These are phyloP conservation scores for Canis aureus DNA, from an alignment of 2,113 vertebrate genomes.

Conservation along the genomic window DNA sequence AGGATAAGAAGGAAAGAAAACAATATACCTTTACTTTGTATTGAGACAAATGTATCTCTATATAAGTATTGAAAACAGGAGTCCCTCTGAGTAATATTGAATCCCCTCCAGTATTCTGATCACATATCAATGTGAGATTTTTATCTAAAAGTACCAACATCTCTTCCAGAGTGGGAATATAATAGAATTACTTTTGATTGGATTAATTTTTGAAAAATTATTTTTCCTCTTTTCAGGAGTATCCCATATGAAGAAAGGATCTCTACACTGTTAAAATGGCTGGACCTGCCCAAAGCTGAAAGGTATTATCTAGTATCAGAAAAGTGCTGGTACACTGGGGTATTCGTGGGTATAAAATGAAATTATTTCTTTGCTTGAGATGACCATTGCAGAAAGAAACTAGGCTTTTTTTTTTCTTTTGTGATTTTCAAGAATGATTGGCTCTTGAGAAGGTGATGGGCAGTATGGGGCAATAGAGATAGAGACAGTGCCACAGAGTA, in stretches of 20 bases:
- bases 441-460: neutral
- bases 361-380: neutral
- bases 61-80: neutral
- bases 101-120: conserved; percentile 10
- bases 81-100: neutral
- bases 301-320: conserved; percentile 82
- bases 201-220: neutral
- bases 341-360: neutral
- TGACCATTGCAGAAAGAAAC: neutral
- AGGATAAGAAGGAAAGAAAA: neutral
- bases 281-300: conserved; percentile 85
- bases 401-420: neutral
- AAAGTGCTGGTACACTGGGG: neutral
- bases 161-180: neutral
- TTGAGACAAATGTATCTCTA: neutral
- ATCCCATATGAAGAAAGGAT: conserved; percentile 85
- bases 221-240: conserved; percentile 71
- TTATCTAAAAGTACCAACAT: neutral
- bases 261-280: conserved; percentile 86
- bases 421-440: neutral
- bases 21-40: neutral
- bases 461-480: neutral
- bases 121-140: neutral
- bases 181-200: neutral
- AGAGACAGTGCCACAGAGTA: neutral